Percentiles rank a stretch among this genome's conserved stretches.
Evolutionary conservation across 2,888 invertebrate species (phyloP).

Genomic region (Trisateles emortualis): DNA sequence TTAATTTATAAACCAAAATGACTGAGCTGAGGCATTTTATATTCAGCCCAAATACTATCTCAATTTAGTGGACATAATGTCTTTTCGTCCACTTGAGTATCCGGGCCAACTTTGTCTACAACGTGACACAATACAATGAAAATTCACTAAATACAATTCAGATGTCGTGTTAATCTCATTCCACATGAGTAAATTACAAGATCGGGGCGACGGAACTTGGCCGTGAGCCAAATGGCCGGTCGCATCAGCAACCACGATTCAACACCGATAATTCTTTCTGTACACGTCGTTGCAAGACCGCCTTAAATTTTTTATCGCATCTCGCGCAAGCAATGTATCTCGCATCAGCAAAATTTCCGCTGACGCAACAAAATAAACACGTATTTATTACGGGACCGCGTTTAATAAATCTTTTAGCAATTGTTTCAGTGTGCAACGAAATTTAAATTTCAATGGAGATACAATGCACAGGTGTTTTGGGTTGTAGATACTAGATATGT

Average conservation of each 20-base stretch:
- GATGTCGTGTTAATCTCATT: slow-evolving; percentile 78
- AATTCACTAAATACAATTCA: slow-evolving; percentile 72
- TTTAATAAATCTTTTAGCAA: slow-evolving; percentile 11
- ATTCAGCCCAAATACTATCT: slow-evolving; percentile 1
- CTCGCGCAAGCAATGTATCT: slow-evolving; percentile 39
- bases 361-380: slow-evolving; percentile 13
- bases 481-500: neutral
- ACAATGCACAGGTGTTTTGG: slow-evolving; percentile 1
- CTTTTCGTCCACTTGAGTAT: slow-evolving; percentile 13
- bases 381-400: slow-evolving; percentile 3
- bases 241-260: slow-evolving; percentile 70
- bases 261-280: slow-evolving; percentile 71
- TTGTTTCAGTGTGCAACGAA: slow-evolving; percentile 8
- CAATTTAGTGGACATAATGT: slow-evolving; percentile 2
- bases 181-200: slow-evolving; percentile 78
- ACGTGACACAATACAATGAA: slow-evolving; percentile 49
- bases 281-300: slow-evolving; percentile 57
- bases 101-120: slow-evolving; percentile 21
- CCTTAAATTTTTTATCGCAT: slow-evolving; percentile 50
- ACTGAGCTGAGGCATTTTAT: slow-evolving; percentile 8
- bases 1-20: slow-evolving; percentile 19
- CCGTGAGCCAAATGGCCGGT: slow-evolving; percentile 72
- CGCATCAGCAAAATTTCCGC: slow-evolving; percentile 20
- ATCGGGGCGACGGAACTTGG: slow-evolving; percentile 70
- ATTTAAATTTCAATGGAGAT: slow-evolving; percentile 6